These are phyloP conservation scores for Microctonus brassicae DNA, from an alignment of 2,888 invertebrate species.

Conservation along the genomic window DNA sequence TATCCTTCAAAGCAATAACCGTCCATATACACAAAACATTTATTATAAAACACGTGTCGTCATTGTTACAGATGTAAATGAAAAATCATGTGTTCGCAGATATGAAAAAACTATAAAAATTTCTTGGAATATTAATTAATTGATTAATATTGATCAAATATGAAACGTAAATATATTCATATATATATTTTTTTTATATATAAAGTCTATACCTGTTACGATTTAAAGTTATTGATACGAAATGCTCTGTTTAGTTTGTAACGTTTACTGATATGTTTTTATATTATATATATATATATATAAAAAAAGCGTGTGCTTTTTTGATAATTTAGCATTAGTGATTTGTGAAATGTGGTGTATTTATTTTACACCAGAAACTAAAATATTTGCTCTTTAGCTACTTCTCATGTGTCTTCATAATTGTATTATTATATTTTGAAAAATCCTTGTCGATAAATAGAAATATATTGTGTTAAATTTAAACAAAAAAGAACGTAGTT, in stretches of 20 bases:
- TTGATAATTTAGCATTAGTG: not conserved
- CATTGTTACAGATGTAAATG: constrained; percentile 54
- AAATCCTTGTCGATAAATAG: not conserved
- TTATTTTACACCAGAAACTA: not conserved
- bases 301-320: constrained; percentile 13
- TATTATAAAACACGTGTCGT: constrained; percentile 54
- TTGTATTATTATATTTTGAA: not conserved
- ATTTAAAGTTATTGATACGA: constrained; percentile 59
- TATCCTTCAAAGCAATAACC: constrained; percentile 65
- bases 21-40: constrained; percentile 63
- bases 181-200: constrained; percentile 58
- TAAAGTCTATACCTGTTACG: constrained; percentile 67
- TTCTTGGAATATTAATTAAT: constrained; percentile 27
- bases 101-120: constrained; percentile 7
- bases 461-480: constrained; percentile 6
- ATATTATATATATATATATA: constrained; percentile 52
- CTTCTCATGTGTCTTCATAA: not conserved
- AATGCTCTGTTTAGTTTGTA: constrained; percentile 58
- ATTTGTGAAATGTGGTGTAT: not conserved
- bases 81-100: constrained; percentile 8
- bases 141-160: constrained; percentile 30
- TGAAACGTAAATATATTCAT: constrained; percentile 58
- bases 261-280: constrained; percentile 59
- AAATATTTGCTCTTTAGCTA: not conserved
- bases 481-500: not conserved